Base-by-base conservation (phyloP, 1,140 invertebrate genomes). In the Spodoptera frugiperda region DNA sequence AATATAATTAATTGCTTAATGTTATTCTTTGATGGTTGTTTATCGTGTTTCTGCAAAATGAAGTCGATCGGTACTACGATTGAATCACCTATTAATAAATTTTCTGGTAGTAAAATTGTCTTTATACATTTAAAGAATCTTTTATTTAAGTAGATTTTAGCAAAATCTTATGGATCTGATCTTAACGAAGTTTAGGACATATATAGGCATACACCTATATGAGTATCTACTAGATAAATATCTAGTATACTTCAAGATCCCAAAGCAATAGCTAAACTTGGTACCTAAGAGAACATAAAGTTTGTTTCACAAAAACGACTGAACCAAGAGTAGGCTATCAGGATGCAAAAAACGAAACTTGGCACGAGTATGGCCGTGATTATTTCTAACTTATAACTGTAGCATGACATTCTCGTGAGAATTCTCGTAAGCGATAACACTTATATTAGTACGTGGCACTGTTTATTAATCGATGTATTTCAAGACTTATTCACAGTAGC, bases 371-470 rank as follows among this genome's bases (percentile, higher is more conserved):
- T 14, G 61, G 48, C 48, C 61, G 14, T 65, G 61, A 65, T 65
- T 65, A 65, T 65, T 48, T 48, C 61, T 25, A 49, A 65, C 11
- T 65, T 65, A 65, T 65, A 21, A 48, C 61, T 15, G 48, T 65
- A 19, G 11, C 61, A 48, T 65, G 57, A 44, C 57, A 61, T 61
- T 44, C 39, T 61, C 30, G 9, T 65, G 14, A 39, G 44, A 11
- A 30, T 65, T 49, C 44, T 19, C 15, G 61, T 65, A 46, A 65
- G 21, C 61, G 61, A 65, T 65, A 65, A 65, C 61, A 48, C 39
- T 65, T 65, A 65, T 65, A 46, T 12, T 65, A 46, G 33, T 46
- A 63, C 61, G 61, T 65, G 61, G 44, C 44, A 15, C 33, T 11
- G 57, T 33, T 61, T 61, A 44, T 61, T 61, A 33, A 61, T 61